Evolutionary conservation across 1,140 invertebrate species (phyloP).

Genomic region (Aphaenogaster ashmeadi): DNA sequence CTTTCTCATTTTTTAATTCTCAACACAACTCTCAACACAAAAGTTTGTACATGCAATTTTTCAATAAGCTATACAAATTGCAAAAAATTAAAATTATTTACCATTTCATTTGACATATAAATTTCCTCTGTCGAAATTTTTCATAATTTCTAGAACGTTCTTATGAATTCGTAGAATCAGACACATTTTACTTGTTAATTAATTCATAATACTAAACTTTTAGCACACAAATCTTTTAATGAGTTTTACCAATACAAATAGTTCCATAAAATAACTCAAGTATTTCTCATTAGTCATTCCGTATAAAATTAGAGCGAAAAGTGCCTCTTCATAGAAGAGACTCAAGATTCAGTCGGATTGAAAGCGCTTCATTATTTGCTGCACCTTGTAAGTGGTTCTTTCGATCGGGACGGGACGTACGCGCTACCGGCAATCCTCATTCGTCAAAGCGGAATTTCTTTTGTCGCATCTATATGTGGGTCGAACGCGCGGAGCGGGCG

Average conservation of each 20-base stretch:
- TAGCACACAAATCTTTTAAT: conserved; percentile 14
- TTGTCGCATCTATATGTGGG: conserved; percentile 35
- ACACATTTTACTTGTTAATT: conserved; percentile 26
- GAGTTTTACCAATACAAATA: conserved; percentile 24
- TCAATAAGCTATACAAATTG: background rate
- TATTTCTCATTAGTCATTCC: conserved; percentile 44
- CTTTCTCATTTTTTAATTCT: background rate
- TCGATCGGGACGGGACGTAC: conserved; percentile 21
- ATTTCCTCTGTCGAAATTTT: background rate
- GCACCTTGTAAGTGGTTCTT: conserved; percentile 46
- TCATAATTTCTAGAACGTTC: no score
- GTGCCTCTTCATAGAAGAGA: conserved; percentile 49
- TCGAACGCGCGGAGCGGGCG: background rate
- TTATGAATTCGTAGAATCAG: background rate
- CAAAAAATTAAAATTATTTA: background rate
- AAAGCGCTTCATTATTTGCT: conserved; percentile 59
- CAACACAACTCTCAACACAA: background rate
- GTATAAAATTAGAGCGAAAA: conserved; percentile 35
- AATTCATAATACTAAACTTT: conserved; percentile 4
- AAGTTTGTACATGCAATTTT: background rate
- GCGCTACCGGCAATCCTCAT: conserved; percentile 12
- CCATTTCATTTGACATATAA: background rate
- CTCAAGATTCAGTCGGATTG: conserved; percentile 48
- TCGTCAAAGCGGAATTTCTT: conserved; percentile 35
- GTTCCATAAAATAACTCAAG: background rate